Evolutionary conservation across 2,113 vertebrate species (phyloP), one percentile per base, ranked within the genome.

Genomic region (Puma concolor): DNA sequence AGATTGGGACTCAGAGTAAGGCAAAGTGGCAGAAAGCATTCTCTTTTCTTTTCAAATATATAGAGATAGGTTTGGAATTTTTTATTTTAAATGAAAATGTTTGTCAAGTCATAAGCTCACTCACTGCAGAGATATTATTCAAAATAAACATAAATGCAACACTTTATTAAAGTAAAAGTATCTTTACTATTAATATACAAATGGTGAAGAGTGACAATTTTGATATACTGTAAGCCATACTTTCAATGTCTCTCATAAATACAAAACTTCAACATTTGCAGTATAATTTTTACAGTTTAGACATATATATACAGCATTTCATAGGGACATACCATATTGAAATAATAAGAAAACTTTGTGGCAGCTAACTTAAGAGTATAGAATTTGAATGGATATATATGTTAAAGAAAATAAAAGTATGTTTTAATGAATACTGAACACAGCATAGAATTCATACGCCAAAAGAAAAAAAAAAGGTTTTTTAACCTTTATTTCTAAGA

Each of bases 101-200:
- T 50, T 93, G 16, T 67, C 14, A 92, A 92, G 6, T 41, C 66
- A 98, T 93, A 90, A 97, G 33, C 14, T 97, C 33, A 91, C 84
- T 67, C 87, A 92, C 82, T 93, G 69, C 76, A 96, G 80, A 97
- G 84, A 96, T 94, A 93, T 88, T 87, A 87, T 97, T 97, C 97
- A 98, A 98, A 98, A 98, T 95, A 94, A 99, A 98, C 82, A 98
- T 89, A 98, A 98, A 97, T 96, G 96, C 98, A 97, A 98, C 98
- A 98, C 97, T 99, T 98, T 97, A 98, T 99, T 99, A 99, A 99
- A 99, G 98, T 98, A 99, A 99, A 99, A 99, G 98, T 99, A 98
- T 99, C 98, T 99, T 99, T 99, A 99, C 99, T 99, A 99, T 99
- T 99, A 99, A 99, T 99, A 99, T 99, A 99, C 98, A 99, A 99